Evolutionary conservation across 2,113 vertebrate genomes (phyloP).

Genomic region (Corynorhinus townsendii): DNA sequence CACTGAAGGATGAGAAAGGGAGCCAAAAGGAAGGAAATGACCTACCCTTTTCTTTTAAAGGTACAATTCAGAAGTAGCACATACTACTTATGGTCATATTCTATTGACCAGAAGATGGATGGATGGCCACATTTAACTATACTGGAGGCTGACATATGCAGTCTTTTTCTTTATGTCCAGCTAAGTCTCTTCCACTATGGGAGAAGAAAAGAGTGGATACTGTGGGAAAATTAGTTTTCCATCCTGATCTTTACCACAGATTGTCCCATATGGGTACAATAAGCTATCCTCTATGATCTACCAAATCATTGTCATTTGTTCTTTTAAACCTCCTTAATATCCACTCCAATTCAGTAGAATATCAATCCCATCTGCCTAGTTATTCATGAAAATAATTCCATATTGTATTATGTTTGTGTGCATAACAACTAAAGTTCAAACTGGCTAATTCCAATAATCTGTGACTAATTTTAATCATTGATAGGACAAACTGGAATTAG

Average conservation of each 20-base stretch:
- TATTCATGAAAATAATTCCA: constrained; percentile 55
- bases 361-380: constrained; percentile 43
- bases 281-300: background rate
- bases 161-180: background rate
- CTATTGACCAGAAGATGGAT: background rate
- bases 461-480: constrained; percentile 49
- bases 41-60: background rate
- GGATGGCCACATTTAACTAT: background rate
- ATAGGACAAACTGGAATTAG: constrained; percentile 45
- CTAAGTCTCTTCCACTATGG: background rate
- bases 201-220: background rate
- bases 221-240: background rate
- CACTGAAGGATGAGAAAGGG: background rate
- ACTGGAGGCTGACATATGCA: background rate
- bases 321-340: constrained; percentile 35
- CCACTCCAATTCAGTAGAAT: constrained; percentile 22
- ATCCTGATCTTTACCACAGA: background rate
- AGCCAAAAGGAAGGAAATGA: background rate
- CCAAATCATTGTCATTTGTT: background rate
- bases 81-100: background rate
- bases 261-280: background rate
- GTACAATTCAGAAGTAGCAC: background rate
- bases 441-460: constrained; percentile 50
- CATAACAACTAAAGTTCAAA: constrained; percentile 43
- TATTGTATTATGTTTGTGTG: constrained; percentile 62